Percentiles rank a stretch among this genome's conserved stretches.
phyloP scores from a whole-genome alignment of 2,888 invertebrate species.

The Xylocampa areola region DNA sequence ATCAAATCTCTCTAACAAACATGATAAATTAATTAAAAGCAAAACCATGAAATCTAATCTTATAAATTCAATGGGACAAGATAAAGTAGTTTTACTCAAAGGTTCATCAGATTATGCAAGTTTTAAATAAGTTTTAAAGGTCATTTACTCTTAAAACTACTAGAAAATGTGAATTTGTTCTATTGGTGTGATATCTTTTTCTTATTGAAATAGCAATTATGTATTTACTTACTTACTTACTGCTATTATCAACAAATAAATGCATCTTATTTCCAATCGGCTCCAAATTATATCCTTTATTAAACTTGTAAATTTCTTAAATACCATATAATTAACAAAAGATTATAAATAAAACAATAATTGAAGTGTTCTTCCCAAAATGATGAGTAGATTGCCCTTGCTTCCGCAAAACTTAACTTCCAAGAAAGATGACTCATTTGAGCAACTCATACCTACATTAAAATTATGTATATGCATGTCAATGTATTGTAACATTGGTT shows the following conservation, averaged over 20 bases:
- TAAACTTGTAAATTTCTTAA: slow-evolving; percentile 62
- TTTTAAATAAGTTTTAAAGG: too few species aligned
- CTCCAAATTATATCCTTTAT: slow-evolving; percentile 60
- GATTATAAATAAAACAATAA: slow-evolving; percentile 56
- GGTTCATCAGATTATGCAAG: too few species aligned
- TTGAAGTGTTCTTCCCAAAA: slow-evolving; percentile 55
- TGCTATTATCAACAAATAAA: slow-evolving; percentile 2
- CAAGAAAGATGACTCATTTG: slow-evolving; percentile 38
- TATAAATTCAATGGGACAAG: too few species aligned
- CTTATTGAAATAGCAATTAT: too few species aligned
- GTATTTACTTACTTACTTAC: not conserved
- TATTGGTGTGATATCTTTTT: too few species aligned
- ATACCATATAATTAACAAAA: slow-evolving; percentile 53
- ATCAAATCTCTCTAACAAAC: too few species aligned
- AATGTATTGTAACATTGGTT: slow-evolving; percentile 36
- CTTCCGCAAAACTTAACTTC: slow-evolving; percentile 47
- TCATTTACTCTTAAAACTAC: too few species aligned
- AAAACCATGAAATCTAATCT: too few species aligned
- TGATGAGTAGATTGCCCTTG: slow-evolving; percentile 34
- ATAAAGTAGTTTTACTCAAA: too few species aligned
- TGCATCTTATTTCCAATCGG: slow-evolving; percentile 50
- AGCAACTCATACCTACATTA: slow-evolving; percentile 29
- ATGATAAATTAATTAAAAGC: too few species aligned
- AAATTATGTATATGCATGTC: slow-evolving; percentile 36
- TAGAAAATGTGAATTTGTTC: too few species aligned